These are phyloP conservation scores for Eurypyga helias DNA, from an alignment of 2,113 vertebrate species.

Conservation along the genomic window DNA sequence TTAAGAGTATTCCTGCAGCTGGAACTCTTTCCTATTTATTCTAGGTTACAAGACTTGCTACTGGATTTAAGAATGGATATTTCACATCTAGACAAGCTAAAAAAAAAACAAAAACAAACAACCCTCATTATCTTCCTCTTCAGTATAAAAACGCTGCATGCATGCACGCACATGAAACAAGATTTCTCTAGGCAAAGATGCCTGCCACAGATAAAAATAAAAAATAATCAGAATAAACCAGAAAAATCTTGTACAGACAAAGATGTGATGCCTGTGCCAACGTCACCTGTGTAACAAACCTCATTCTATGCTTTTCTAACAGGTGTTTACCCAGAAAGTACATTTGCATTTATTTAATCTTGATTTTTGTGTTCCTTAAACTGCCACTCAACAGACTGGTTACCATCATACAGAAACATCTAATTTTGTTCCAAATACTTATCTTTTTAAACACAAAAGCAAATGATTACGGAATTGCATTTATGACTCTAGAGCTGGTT, in stretches of 20 bases:
- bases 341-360: constrained; percentile 7
- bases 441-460: not conserved
- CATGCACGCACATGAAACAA: not conserved
- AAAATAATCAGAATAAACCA: not conserved
- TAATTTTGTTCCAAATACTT: not conserved
- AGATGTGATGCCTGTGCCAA: not conserved
- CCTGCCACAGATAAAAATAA: not conserved
- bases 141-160: constrained; percentile 1
- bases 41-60: not conserved
- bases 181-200: not conserved
- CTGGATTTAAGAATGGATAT: not conserved
- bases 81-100: not conserved
- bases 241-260: not conserved
- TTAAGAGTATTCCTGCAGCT: not conserved
- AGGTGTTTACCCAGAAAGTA: not conserved
- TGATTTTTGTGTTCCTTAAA: not conserved
- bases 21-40: not conserved
- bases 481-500: not conserved
- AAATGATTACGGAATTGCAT: not conserved
- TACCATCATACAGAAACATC: not conserved
- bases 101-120: not conserved
- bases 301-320: not conserved
- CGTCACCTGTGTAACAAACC: not conserved
- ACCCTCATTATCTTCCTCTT: not conserved
- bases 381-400: not conserved